Evolutionary conservation across 2,113 vertebrate species (phyloP).

Genomic region (Urocolius indicus): DNA sequence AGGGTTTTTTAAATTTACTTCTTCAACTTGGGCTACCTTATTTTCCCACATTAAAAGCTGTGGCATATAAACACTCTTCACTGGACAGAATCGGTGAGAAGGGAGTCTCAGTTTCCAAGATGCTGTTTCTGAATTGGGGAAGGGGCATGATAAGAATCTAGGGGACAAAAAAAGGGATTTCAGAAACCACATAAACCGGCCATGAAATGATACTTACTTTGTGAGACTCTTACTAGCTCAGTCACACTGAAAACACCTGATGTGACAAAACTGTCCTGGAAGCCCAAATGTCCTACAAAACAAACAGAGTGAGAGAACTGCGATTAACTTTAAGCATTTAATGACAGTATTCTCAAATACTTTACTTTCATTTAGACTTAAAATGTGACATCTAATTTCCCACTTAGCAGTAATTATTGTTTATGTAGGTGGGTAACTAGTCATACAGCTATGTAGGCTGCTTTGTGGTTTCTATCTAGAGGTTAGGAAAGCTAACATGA

Average conservation of each 20-base stretch:
- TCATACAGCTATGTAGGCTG: slow-evolving; percentile 64
- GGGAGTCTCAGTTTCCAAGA: background rate
- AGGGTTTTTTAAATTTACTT: background rate
- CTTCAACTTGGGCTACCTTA: background rate
- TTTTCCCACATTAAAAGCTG: background rate
- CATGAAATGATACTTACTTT: slow-evolving; percentile 88
- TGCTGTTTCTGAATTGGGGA: background rate
- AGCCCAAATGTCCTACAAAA: slow-evolving; percentile 96
- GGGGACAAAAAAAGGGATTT: background rate
- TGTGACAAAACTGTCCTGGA: slow-evolving; percentile 99
- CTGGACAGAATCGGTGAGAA: background rate
- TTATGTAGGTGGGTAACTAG: slow-evolving; percentile 71
- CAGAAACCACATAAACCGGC: slow-evolving; percentile 6
- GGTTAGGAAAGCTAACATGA: slow-evolving; percentile 71
- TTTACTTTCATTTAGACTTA: slow-evolving; percentile 64
- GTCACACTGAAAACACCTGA: slow-evolving; percentile 98
- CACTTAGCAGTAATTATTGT: slow-evolving; percentile 62
- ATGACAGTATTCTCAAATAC: slow-evolving; percentile 66
- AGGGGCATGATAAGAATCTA: background rate
- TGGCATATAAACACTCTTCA: background rate
- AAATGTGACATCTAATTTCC: slow-evolving; percentile 68
- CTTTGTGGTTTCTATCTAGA: slow-evolving; percentile 72
- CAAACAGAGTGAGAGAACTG: slow-evolving; percentile 70
- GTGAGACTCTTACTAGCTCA: slow-evolving; percentile 96
- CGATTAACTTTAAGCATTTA: slow-evolving; percentile 59